Conservation (phyloP, 2,113 vertebrate genomes). For the Gnathonemus echidnorhynchus region DNA sequence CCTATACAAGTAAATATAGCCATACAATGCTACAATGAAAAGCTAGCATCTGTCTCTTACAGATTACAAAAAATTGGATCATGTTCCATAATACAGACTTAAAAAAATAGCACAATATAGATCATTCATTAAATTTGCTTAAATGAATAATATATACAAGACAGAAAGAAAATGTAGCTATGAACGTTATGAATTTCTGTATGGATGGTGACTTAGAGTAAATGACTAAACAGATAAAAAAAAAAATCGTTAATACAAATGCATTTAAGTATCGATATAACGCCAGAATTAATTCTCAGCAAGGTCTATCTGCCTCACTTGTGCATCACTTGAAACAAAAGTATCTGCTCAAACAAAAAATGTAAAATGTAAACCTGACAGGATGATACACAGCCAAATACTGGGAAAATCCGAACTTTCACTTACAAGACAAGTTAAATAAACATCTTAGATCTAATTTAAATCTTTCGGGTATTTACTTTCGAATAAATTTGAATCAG, state of each 20-base stretch:
- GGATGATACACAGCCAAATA: constrained; percentile 16
- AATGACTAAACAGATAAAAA: neutral
- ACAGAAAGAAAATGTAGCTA: neutral
- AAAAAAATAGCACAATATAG: neutral
- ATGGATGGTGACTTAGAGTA: neutral
- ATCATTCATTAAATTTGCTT: neutral
- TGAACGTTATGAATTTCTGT: neutral
- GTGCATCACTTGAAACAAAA: neutral
- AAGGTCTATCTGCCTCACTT: neutral
- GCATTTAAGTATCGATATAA: neutral
- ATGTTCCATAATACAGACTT: neutral
- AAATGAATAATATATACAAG: neutral
- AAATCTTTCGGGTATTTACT: neutral
- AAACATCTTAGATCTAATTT: constrained; percentile 18
- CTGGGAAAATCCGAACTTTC: constrained; percentile 16
- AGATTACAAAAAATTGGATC: neutral
- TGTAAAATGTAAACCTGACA: neutral
- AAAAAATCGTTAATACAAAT: too few species aligned
- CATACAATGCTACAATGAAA: neutral
- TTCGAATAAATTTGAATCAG: neutral
- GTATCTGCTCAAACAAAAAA: constrained; percentile 4
- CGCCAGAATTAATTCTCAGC: neutral
- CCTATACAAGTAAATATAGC: neutral
- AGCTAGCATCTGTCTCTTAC: neutral
- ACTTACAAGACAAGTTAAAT: constrained; percentile 8